Base-by-base conservation (phyloP, 1,140 invertebrate species). In the Hesperophylax magnus region DNA sequence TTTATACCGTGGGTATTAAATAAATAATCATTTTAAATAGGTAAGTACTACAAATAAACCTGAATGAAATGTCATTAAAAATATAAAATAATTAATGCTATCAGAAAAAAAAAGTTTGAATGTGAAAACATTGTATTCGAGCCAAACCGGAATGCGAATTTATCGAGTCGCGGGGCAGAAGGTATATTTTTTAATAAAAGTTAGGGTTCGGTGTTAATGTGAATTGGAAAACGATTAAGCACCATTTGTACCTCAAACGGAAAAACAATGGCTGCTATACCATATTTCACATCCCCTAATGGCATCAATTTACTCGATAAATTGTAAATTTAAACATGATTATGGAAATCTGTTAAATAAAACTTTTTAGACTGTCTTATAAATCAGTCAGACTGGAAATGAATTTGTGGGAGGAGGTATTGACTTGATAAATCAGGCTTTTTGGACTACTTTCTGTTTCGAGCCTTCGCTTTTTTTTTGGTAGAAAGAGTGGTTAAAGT, bases 151-250 rank as follows among this genome's bases (percentile, higher is more conserved):
- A 47, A 47, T 2, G 11, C 39, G 39, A 47, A 47, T 47, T 47
- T 47, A 47, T 47, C 39, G 39, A 47, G 39, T 11, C 39, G 39
- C 39, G 11, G 9, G 39, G 39, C 39, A 14, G 39, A 47, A 47
- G 11, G 11, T 47, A 34, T 27, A 31, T 39, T 72, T 20, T 71
- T 22, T 52, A 54, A 8, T 53, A 54, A 54, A 54, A 20, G 47
- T 72, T 20, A 54, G 69, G n/a, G 11, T 31, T 3, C 47, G 15
- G 47, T 72, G 27, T 72, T 72, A 72, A 72, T 72, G 69, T 39
- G 69, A 72, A 72, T 72, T 52, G 69, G 69, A 72, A 72, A 72
- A 72, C 69, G 69, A 72, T 72, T 72, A 72, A 53, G n/a, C 22
- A 17, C 15, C 67, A 20, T 18, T 72, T 72, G 18, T 72, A 72